Base-by-base conservation (phyloP, 2,888 invertebrate genomes). In the Plebejus anna region DNA sequence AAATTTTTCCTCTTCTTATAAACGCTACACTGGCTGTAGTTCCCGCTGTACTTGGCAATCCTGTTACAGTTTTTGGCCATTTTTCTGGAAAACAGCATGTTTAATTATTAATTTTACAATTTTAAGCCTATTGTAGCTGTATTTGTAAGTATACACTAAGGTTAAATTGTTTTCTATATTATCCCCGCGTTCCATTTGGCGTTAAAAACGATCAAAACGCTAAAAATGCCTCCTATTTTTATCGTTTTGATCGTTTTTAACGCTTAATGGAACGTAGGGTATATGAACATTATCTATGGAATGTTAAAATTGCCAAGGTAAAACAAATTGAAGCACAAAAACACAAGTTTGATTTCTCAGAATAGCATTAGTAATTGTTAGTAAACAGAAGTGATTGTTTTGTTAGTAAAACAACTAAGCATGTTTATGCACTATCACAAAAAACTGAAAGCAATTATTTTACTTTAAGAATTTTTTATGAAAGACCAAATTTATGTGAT, bases 21-120 rank as follows among this genome's bases (percentile, higher is more conserved):
- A 99, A 98, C 4, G 98, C 98, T 77, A 99, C 96, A 85, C 98
- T 99, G 47, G 99, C 99, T 5, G 99, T 99, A 1, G 99, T 99
- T 6, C 99, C 99, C 0, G 99, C 98, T 0, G 99, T 99, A 86
- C 99, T 99, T 4, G 98, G 97, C 82, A 98, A 94, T 11, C 99
- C 99, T 76, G 98, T 97, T 28, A 97, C 96, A n/a, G 99, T 99
- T 91, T 96, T 97, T 22, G 99, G 98, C 99, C 99, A 99, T 92
- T 97, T 97, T 84, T 97, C 98, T 98, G 90, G 51, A 89, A 89
- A 38, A 32, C 47, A 75, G 55, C 32, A 55, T 55, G 3, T 55
- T 16, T 55, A 4, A 51, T 13, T 4, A 4, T 16, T 55, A 55
- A 55, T 55, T 55, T 55, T 55, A 47, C 9, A 2, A 47, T 1